Evolutionary conservation across 2,113 vertebrate species (phyloP).

Genomic region (Mormoops blainvillei): DNA sequence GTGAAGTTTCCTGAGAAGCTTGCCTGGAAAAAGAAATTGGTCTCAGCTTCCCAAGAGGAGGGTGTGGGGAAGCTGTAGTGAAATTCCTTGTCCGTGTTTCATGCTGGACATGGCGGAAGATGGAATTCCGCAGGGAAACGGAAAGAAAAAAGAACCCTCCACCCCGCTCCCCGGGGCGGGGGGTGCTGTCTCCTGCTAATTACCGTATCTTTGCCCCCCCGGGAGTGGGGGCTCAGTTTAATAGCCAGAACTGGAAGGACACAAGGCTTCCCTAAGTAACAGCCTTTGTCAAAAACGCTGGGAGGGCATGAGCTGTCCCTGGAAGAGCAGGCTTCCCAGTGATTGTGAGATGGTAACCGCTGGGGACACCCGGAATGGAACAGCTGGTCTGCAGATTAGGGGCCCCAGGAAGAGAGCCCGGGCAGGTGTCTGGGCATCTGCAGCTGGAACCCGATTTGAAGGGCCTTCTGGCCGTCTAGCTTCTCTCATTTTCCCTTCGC

Average conservation of each 20-base stretch:
- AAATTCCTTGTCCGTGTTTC: background rate
- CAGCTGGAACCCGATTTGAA: background rate
- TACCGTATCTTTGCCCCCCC: background rate
- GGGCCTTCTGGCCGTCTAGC: background rate
- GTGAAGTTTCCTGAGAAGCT: background rate
- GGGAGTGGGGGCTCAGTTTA: background rate
- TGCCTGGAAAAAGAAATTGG: background rate
- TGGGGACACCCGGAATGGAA: accelerated
- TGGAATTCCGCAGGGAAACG: background rate
- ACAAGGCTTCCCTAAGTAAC: background rate
- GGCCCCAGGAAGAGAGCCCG: accelerated
- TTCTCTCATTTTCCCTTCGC: background rate
- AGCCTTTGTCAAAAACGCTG: background rate
- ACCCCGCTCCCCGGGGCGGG: accelerated
- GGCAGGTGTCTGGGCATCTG: accelerated
- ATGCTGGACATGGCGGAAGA: background rate
- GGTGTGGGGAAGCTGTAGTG: too few relatives aligned
- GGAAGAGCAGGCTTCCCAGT: background rate
- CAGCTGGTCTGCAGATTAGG: background rate
- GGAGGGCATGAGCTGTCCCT: background rate
- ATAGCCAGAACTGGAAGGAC: background rate
- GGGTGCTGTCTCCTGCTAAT: background rate
- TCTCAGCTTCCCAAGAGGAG: background rate
- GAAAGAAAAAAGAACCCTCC: background rate
- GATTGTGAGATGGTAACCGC: accelerated